Percentiles rank a stretch among this genome's conserved stretches.
Conservation (phyloP, 2,113 vertebrate species). For the Anser brachyrhynchus region DNA sequence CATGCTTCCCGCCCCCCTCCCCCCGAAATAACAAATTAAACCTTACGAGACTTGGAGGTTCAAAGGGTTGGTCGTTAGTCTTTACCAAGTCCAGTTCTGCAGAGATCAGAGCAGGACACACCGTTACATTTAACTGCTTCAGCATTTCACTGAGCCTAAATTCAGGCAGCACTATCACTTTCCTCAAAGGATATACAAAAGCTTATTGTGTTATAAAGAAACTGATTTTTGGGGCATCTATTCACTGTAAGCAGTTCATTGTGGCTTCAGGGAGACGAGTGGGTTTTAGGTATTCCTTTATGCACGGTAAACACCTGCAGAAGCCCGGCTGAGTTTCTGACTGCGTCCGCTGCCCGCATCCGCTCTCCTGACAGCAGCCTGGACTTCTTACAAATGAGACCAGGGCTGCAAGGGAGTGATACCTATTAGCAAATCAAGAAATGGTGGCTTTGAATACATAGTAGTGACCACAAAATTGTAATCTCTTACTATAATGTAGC, state of each 20-base stretch:
- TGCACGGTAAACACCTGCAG: neutral
- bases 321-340: constrained; percentile 8
- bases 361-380: neutral
- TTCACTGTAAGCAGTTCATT: neutral
- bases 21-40: constrained; percentile 47
- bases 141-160: neutral
- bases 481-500: neutral
- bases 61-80: constrained; percentile 38
- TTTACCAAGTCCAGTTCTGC: constrained; percentile 34
- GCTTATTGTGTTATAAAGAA: neutral
- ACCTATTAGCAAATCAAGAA: constrained; percentile 51
- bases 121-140: neutral
- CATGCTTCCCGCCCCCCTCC: neutral
- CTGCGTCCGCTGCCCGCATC: accelerated
- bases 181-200: neutral
- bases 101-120: constrained; percentile 27
- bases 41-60: constrained; percentile 16
- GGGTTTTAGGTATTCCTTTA: constrained; percentile 7
- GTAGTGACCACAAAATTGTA: neutral
- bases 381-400: neutral
- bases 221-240: neutral
- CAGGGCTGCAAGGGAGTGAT: neutral
- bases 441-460: neutral
- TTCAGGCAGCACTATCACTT: neutral
- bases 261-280: neutral